phyloP scores from a whole-genome alignment of 2,113 vertebrate genomes.

The Otus sunia region DNA sequence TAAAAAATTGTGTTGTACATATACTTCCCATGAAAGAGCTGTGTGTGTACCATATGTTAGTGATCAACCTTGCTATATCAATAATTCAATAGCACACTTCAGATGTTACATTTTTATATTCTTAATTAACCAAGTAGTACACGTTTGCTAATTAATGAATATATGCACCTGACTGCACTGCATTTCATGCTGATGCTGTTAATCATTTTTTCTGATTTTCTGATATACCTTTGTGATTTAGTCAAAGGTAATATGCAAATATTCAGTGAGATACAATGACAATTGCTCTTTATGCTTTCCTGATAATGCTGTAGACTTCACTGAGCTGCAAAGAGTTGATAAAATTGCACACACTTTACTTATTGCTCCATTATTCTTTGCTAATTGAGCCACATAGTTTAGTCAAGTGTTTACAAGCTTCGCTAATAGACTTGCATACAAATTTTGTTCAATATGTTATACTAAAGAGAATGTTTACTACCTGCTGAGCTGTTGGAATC shows the following conservation, averaged over 20 bases:
- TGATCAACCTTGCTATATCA: slow-evolving; percentile 19
- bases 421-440: slow-evolving; percentile 45
- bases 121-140: slow-evolving; percentile 38
- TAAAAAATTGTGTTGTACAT: not conserved
- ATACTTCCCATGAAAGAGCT: slow-evolving; percentile 15
- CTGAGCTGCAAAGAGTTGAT: slow-evolving; percentile 1
- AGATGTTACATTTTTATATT: slow-evolving; percentile 1
- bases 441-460: slow-evolving; percentile 14
- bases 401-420: slow-evolving; percentile 56
- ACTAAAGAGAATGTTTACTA: slow-evolving; percentile 51
- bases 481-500: slow-evolving; percentile 42
- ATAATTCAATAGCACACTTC: slow-evolving; percentile 40
- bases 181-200: not conserved
- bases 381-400: slow-evolving; percentile 54
- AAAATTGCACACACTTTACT: slow-evolving; percentile 54
- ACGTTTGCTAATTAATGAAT: slow-evolving; percentile 15
- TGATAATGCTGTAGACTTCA: not conserved
- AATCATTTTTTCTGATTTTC: not conserved
- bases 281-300: slow-evolving; percentile 34
- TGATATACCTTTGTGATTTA: not conserved
- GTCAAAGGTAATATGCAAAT: not conserved
- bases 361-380: slow-evolving; percentile 64
- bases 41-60: not conserved
- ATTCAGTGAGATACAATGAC: not conserved
- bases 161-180: not conserved